Evolutionary conservation across 2,113 vertebrate genomes (phyloP), one percentile per base, ranked within the genome.

Genomic region (Thunnus maccoyii): DNA sequence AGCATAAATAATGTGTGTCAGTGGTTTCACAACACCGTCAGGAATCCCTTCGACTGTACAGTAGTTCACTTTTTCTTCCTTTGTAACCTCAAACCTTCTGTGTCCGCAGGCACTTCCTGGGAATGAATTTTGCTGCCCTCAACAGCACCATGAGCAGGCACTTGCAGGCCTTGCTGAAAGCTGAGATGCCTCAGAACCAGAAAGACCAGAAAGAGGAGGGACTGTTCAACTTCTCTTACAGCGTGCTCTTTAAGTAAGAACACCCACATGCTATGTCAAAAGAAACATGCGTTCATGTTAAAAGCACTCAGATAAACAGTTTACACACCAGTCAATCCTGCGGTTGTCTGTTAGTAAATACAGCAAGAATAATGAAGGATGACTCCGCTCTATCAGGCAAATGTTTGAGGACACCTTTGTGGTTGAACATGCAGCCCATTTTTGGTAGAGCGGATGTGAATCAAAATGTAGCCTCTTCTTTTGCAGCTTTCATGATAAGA

Each of bases 231-330:
- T 94, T 98, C 66, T 94, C 89, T 50, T 97, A 97, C 76, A 82
- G 94, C n/a, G 41, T 92, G 20, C 92, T 97, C 57, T 95, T 97
- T 86, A 95, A 96, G 97, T 97, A 93, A 60, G 61, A 18, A 14
- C 56, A 75, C 72, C 10, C 54, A 82, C 69, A 47, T 69, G 36
- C 32, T 36, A 30, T n/a, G 1, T 13, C 20, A 16, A 20, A 48
- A 3, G 20, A n/a, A 55, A 14, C 18, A 17, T 17, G 51, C n/a
- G 51, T 54, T 54, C 15, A 54, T 55, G 54, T 55, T 1, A 46
- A 46, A 15, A n/a, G 9, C 44, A 17, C 46, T 54, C 13, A 52
- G n/a, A 12, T 86, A 88, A 93, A 92, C 86, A 89, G 67, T 91
- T 91, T 93, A 92, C 73, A 54, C 41, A 47, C 14, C 0, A n/a